Base-by-base conservation (phyloP, 2,797 vertebrate species). In the Chromobotia macracanthus region DNA sequence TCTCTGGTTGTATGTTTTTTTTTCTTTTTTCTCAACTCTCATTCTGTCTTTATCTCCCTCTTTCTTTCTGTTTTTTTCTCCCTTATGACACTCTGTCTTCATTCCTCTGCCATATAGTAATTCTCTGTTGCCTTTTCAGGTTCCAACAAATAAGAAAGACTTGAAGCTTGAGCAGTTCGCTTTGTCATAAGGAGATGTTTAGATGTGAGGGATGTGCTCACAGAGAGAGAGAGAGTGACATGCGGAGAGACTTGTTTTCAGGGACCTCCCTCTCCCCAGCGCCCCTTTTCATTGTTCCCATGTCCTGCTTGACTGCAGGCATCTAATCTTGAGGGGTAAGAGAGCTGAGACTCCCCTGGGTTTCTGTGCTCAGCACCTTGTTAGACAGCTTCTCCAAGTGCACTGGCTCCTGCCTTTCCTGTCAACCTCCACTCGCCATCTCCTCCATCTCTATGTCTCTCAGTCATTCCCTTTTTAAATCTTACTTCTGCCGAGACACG, bases 111-210 rank as follows among this genome's bases (percentile, higher is more conserved):
- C 48, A 73, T 81, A 21, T 81, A 86, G 86, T 75, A 82, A 73
- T 89, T 89, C 85, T 83, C 60, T 44, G 51, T 66, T 74, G 75
- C 0, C 41, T 5, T 82, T 8, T 85, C n/a, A 66, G 84, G 83
- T 80, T 90, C 87, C 92, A 90, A 90, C 86, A 87, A 88, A 85
- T 92, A 90, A 90, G 87, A 93, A 87, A 94, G 94, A 96, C 93
- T 91, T 94, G 93, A 95, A 91, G 90, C 92, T 93, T 61, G 81
- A 89, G 93, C 94, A 93, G 90, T 96, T 95, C 96, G 93, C 95
- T 92, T 92, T 95, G 94, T 96, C 93, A 93, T 91, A 92, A 92
- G 92, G 93, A 94, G 92, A 94, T 94, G 92, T 93, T 95, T 92
- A 94, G 93, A 92, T 93, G 90, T 93, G 91, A 92, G 92, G n/a